These are phyloP conservation scores for Empidonax alnorum DNA, from an alignment of 2,113 vertebrate genomes.

Conservation along the genomic window DNA sequence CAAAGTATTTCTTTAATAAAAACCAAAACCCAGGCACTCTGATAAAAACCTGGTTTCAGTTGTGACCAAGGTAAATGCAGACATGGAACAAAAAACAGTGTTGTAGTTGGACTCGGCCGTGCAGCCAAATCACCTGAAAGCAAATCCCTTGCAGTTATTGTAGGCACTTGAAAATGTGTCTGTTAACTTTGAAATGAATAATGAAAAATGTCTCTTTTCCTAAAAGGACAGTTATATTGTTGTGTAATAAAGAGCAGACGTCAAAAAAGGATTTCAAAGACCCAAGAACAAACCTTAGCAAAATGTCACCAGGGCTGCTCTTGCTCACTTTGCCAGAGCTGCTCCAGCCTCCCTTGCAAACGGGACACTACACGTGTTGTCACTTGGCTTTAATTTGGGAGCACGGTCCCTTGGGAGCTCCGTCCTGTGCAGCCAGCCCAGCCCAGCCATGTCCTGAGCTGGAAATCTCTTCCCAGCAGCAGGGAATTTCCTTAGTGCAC, in stretches of 20 bases:
- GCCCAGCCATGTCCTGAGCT: neutral
- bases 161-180: constrained; percentile 10
- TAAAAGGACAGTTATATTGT: constrained; percentile 43
- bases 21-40: neutral
- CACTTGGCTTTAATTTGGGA: neutral
- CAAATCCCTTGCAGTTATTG: neutral
- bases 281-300: neutral
- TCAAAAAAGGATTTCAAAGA: constrained; percentile 54
- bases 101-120: neutral
- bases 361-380: neutral
- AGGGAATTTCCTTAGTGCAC: neutral
- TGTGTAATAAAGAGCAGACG: constrained; percentile 74
- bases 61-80: neutral
- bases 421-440: neutral
- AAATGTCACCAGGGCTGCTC: constrained; percentile 28
- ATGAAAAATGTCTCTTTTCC: constrained; percentile 57
- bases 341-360: neutral
- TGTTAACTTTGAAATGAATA: constrained; percentile 50
- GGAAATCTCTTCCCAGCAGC: neutral
- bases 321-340: neutral
- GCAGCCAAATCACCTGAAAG: neutral
- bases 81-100: neutral
- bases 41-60: neutral
- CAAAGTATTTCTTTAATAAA: neutral
- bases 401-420: neutral